Evolutionary conservation across 64 coral and sea anemone species (phyloP).

Genomic region (Hydrozoanthus tunicans): DNA sequence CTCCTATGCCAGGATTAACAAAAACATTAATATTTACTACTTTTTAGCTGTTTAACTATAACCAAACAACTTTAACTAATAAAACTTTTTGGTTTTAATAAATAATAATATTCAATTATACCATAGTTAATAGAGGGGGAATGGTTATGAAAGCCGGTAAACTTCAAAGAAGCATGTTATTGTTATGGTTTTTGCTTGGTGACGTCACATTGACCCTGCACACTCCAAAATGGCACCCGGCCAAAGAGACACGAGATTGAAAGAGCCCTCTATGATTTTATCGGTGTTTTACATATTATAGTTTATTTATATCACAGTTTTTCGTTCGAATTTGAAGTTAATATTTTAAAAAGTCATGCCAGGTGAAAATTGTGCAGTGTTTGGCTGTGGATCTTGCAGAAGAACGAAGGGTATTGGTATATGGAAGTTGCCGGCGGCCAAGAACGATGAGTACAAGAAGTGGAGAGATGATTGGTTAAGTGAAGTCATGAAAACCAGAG

Average conservation of each 20-base stretch:
- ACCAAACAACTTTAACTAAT: no score
- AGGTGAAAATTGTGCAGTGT: background rate
- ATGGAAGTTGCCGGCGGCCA: background rate
- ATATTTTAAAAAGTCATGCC: background rate
- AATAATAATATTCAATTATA: background rate
- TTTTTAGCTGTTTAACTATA: no score
- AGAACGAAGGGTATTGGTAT: slow-evolving; percentile 3
- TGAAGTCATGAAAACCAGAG: background rate
- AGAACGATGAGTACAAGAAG: slow-evolving; percentile 12
- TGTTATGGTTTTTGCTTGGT: background rate
- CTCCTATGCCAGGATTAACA: slow-evolving; percentile 63
- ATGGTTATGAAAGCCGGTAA: background rate
- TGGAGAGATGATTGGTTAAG: background rate
- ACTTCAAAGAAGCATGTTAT: background rate
- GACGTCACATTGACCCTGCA: slow-evolving; percentile 1
- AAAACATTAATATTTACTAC: no score
- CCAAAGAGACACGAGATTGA: no score
- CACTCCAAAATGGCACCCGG: background rate
- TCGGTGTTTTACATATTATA: no score
- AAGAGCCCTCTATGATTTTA: no score
- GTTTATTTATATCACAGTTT: no score
- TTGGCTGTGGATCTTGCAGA: background rate
- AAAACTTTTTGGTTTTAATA: no score
- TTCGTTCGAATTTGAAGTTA: background rate
- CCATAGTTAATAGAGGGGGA: background rate